Base-by-base conservation (phyloP, 2,888 invertebrate genomes). In the Scaptomyza tumidula region DNA sequence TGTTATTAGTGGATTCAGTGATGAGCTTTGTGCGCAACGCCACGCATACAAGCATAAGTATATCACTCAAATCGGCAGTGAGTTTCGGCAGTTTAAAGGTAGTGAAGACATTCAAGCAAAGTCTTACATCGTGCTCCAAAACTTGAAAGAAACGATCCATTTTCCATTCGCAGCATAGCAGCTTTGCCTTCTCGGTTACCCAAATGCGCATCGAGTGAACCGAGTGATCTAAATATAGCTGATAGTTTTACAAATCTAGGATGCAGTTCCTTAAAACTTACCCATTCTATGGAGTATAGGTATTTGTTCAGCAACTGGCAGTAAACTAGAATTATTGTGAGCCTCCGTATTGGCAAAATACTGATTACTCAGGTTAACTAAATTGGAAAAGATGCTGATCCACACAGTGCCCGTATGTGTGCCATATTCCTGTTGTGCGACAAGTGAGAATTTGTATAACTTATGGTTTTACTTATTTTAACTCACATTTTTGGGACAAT, bases 261-360 rank as follows among this genome's bases (percentile, higher is more conserved):
- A 6, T 13, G 6, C 0, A 27, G 1, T 5, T 1, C 0, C 6
- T 10, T 9, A 5, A 0, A 14, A 35, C 68, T 66, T 46, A 91
- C 92, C 92, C 46, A 92, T 76, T 57, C 92, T 83, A 69, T 92
- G 92, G 1, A 92, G 78, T 43, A 96, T 95, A 2, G 96, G 95
- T 89, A 97, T 97, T 91, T 97, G 97, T 86, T 97, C 97, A 0
- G 96, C 96, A 31, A 97, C 93, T 0, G 97, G 96, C 63, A 96
- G 90, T 80, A 96, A 95, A 78, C 95, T 95, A n/a, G 96, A 92
- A 1, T 96, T 95, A 0, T 95, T 95, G 3, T 95, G 95, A 0
- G 95, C 95, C 1, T 95, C 94, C 89, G 96, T 95, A 82, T 95
- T 84, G 46, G 86, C 78, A 57, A 90, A 90, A 61, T 86, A 96